Conservation (phyloP, 2,888 invertebrate species). For the Morinoia aosen region DNA sequence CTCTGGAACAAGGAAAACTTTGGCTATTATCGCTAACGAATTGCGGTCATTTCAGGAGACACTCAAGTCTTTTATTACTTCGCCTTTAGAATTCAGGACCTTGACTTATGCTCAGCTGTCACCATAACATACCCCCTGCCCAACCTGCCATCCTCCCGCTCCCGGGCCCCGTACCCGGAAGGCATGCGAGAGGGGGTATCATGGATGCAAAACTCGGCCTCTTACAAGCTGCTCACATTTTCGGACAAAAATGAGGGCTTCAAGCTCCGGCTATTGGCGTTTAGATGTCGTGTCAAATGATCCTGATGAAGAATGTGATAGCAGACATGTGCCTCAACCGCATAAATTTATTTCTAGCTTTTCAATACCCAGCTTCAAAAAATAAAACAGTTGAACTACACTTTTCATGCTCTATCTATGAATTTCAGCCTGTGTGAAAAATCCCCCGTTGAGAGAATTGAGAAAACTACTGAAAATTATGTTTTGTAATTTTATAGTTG, state of each 20-base stretch:
- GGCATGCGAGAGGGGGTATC: background rate
- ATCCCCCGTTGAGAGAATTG: background rate
- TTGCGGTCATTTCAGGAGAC: conserved; percentile 46
- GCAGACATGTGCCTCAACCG: background rate
- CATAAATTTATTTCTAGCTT: background rate
- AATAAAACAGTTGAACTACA: background rate
- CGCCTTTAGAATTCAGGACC: conserved; percentile 40
- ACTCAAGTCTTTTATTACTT: conserved; percentile 48
- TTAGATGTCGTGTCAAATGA: background rate
- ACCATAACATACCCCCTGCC: background rate
- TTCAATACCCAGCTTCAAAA: background rate
- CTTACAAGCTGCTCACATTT: background rate
- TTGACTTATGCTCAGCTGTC: conserved; percentile 40
- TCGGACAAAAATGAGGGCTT: background rate
- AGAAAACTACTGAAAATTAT: background rate
- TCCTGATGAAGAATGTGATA: background rate
- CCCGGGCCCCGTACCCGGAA: background rate
- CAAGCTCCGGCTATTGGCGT: background rate
- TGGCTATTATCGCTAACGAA: conserved; percentile 44
- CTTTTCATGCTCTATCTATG: background rate
- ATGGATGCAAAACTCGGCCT: background rate
- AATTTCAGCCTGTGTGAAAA: background rate
- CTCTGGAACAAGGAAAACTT: conserved; percentile 51
- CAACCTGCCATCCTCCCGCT: background rate
- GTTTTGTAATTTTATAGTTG: background rate